Conservation (phyloP, 2,797 vertebrate genomes). For the Scyliorhinus canicula region DNA sequence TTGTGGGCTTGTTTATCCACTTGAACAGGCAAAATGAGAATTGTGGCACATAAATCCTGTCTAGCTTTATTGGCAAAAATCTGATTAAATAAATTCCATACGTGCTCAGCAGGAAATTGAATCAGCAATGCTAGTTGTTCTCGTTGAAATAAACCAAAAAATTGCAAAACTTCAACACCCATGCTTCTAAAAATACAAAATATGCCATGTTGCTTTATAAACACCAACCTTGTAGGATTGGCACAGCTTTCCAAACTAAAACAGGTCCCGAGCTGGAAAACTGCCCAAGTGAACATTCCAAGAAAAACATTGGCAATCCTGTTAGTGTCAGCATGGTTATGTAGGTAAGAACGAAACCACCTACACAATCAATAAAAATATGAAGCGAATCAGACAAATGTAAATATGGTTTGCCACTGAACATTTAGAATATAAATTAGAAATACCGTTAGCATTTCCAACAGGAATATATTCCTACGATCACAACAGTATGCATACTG, state of each 20-base stretch:
- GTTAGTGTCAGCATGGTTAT: constrained; percentile 70
- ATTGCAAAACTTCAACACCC: not conserved
- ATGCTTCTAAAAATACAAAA: not conserved
- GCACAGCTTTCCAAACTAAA: constrained; percentile 68
- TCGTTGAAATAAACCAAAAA: not conserved
- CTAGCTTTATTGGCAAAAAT: not conserved
- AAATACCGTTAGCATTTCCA: not conserved
- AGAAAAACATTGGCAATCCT: constrained; percentile 69
- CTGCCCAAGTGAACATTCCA: constrained; percentile 68
- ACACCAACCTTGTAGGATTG: constrained; percentile 65
- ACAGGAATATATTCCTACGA: not conserved
- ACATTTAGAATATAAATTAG: not conserved
- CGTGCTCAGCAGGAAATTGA: not conserved
- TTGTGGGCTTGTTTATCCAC: not conserved
- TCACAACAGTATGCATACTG: not conserved
- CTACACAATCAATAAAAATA: constrained; percentile 46
- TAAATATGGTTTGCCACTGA: not conserved
- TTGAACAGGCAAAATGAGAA: not conserved
- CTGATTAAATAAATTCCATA: not conserved
- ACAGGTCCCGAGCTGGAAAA: constrained; percentile 69
- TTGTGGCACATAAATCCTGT: not conserved
- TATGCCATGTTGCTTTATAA: not conserved
- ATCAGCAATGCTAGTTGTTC: not conserved
- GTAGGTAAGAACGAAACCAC: constrained; percentile 68
- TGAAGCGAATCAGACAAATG: not conserved